These are phyloP conservation scores for Theristicus caerulescens DNA, from an alignment of 2,113 vertebrate genomes.

Conservation along the genomic window DNA sequence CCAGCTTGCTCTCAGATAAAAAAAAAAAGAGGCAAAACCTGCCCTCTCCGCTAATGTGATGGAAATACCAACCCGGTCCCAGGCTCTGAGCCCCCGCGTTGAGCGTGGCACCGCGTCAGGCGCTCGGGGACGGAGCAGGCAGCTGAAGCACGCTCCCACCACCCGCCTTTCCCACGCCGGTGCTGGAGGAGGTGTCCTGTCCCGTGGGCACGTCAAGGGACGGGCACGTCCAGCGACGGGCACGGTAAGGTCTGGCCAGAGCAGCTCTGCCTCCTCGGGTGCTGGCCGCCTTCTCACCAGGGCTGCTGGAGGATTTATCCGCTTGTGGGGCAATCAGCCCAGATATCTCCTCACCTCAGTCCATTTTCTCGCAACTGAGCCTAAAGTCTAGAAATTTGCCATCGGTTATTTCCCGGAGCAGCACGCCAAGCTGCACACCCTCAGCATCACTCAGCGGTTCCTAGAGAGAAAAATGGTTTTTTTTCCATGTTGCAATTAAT, in stretches of 20 bases:
- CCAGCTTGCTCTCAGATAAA: neutral
- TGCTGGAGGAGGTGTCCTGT: too few relatives aligned
- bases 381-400: neutral
- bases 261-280: neutral
- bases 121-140: rapidly evolving
- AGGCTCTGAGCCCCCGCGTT: neutral
- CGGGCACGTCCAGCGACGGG: neutral
- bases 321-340: neutral
- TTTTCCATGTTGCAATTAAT: neutral
- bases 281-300: neutral
- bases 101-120: neutral
- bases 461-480: neutral
- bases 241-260: neutral
- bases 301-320: neutral
- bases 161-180: neutral
- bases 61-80: neutral
- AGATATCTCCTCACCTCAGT: neutral
- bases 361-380: neutral
- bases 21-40: too few relatives aligned
- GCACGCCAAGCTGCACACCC: neutral
- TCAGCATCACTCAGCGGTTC: neutral
- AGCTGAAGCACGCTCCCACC: neutral
- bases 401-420: neutral
- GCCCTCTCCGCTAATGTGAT: neutral
- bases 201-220: neutral